Base-by-base conservation (phyloP, 2,888 invertebrate species). In the Drosophila cognata region DNA sequence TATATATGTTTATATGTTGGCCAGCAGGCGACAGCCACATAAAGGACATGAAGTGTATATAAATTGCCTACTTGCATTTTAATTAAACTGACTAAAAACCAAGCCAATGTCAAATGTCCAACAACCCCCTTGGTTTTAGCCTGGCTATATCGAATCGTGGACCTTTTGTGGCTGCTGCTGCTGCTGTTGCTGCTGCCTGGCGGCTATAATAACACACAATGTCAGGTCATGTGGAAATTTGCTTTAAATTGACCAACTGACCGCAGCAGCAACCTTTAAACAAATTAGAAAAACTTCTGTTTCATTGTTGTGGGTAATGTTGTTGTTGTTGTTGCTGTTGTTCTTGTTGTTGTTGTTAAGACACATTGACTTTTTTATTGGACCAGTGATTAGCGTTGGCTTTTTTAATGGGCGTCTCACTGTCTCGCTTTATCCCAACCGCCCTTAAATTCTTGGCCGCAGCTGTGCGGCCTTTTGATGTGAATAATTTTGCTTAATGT, bases 31-130 rank as follows among this genome's bases (percentile, higher is more conserved):
- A 72, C 71, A 61, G 65, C 57, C 57, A 72, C 71, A 72, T 61
- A 76, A 73, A 80, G 85, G 70, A 82, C 87, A 88, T 78, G 81
- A 70, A 86, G 88, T 86, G 87, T 88, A 88, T 88, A 88, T 88
- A 87, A 87, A 88, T 88, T 88, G 87, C 87, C 88, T 88, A 88
- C 87, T 88, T 88, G 86, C 84, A 84, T 88, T 88, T 88, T 88
- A 88, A 88, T 88, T 88, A 88, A 87, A 86, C 84, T 78, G 87
- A 82, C 85, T 83, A 86, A 84, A 84, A 86, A 83, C 71, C 86
- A 81, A 79, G 74, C 80, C 83, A 86, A 82, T 83, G 85, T 85
- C 86, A 88, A 85, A 79, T 79, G 77, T 62, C 25, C 25, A 46
- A 8, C 21, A 21, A 38, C 63, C 67, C 65, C 38, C 21, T 52